A percentile compares a stretch with the other conserved stretches of the same genome.
Conservation (phyloP, 2,797 vertebrate genomes). For the Masticophis lateralis region DNA sequence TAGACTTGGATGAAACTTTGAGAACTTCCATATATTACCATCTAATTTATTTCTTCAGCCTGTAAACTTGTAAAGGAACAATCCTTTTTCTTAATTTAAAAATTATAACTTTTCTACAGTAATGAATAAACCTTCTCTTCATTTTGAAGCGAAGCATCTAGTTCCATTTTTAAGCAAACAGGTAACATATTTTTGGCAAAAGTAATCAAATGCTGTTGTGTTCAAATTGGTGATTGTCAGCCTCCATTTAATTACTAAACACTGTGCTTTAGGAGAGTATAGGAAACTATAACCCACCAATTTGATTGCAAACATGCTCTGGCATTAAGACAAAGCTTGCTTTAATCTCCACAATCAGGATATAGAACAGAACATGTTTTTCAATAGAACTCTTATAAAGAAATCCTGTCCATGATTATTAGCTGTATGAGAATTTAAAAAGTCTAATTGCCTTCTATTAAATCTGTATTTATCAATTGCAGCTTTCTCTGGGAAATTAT, state of each 20-base stretch:
- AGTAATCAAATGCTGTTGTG: neutral
- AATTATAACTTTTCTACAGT: slow-evolving; percentile 32
- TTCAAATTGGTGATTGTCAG: slow-evolving; percentile 60
- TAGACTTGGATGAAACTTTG: neutral
- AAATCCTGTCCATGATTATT: slow-evolving; percentile 75
- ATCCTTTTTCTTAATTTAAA: slow-evolving; percentile 49
- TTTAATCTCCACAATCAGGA: slow-evolving; percentile 67
- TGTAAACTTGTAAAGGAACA: neutral
- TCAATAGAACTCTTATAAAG: slow-evolving; percentile 69
- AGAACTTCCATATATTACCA: slow-evolving; percentile 42
- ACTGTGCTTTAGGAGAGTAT: slow-evolving; percentile 58
- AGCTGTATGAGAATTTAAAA: slow-evolving; percentile 70
- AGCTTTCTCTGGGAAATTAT: slow-evolving; percentile 75
- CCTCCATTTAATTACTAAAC: slow-evolving; percentile 61
- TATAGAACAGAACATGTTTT: slow-evolving; percentile 70
- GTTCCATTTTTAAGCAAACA: slow-evolving; percentile 59
- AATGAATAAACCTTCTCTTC: slow-evolving; percentile 55
- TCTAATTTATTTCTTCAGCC: slow-evolving; percentile 54
- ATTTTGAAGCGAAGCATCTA: slow-evolving; percentile 50
- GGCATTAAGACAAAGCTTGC: slow-evolving; percentile 65
- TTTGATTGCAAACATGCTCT: slow-evolving; percentile 69
- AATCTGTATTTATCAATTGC: slow-evolving; percentile 78
- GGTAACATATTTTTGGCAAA: slow-evolving; percentile 54
- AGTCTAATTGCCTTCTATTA: slow-evolving; percentile 75
- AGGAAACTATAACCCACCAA: slow-evolving; percentile 62